Conservation (phyloP, 2,113 vertebrate species). For the Eretmochelys imbricata region DNA sequence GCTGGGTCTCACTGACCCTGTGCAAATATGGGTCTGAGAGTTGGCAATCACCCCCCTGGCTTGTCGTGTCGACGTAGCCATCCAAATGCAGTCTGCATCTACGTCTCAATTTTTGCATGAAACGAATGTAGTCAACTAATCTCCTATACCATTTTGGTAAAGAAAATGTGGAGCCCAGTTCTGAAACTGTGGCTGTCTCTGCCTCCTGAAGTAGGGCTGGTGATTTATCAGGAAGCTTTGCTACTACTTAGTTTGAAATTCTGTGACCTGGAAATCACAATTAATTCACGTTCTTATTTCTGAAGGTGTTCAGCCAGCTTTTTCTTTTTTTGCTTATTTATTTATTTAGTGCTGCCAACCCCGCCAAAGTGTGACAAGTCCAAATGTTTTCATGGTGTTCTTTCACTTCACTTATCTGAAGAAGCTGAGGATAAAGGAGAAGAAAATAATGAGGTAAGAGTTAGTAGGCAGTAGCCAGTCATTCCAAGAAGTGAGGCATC, state of each 20-base stretch:
- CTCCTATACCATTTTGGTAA: slow-evolving; percentile 6
- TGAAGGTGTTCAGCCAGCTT: not conserved
- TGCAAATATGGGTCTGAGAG: too few species aligned
- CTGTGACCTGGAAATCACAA: slow-evolving; percentile 45
- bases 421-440: not conserved
- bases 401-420: not conserved
- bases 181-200: slow-evolving; percentile 20
- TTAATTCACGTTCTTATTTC: not conserved
- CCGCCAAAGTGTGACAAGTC: not conserved
- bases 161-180: not conserved
- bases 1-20: too few species aligned
- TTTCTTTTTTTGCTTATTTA: not conserved
- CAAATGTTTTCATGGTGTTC: slow-evolving; percentile 4
- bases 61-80: too few species aligned
- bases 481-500: not conserved
- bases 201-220: slow-evolving; percentile 42
- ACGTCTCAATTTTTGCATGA: not conserved
- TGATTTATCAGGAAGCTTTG: slow-evolving; percentile 51
- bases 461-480: not conserved
- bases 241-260: slow-evolving; percentile 56
- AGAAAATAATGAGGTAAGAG: not conserved
- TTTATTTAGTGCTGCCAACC: not conserved
- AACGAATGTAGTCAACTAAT: not conserved
- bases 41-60: too few species aligned
- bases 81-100: not conserved